These are phyloP conservation scores for Forbesichthys papilliferus DNA, from an alignment of 2,113 vertebrate genomes.

Conservation along the genomic window DNA sequence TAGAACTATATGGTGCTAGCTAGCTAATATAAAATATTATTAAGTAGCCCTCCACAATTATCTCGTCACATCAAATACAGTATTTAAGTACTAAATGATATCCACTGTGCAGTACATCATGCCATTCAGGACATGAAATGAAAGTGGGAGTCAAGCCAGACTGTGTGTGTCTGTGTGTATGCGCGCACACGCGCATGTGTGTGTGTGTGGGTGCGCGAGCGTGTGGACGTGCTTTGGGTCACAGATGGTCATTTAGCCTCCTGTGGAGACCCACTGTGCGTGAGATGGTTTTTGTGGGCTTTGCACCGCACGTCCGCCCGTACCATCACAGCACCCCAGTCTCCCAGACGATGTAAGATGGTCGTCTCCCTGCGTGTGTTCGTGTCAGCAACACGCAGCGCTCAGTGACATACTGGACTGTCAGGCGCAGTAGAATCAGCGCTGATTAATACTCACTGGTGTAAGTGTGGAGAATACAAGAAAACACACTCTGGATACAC, in stretches of 20 bases:
- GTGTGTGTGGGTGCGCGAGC: conserved; percentile 37
- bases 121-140: not conserved
- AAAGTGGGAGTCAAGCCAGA: conserved; percentile 51
- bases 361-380: conserved; percentile 43
- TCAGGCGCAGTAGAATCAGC: conserved; percentile 20
- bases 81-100: too few species aligned
- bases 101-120: too few species aligned
- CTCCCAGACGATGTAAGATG: not conserved
- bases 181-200: conserved; percentile 19
- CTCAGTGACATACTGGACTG: conserved; percentile 37
- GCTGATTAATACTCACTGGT: conserved; percentile 44
- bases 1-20: too few species aligned
- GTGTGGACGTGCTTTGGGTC: conserved; percentile 38
- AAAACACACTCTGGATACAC: not conserved
- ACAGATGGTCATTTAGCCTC: conserved; percentile 83
- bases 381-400: conserved; percentile 42
- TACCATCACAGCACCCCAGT: conserved; percentile 2
- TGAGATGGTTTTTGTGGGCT: conserved; percentile 67
- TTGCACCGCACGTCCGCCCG: conserved; percentile 34
- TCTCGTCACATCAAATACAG: too few species aligned
- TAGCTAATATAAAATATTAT: too few species aligned
- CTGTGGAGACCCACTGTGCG: conserved; percentile 66
- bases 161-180: conserved; percentile 39
- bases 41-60: too few species aligned
- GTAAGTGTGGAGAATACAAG: not conserved